Base-by-base conservation (phyloP, 2,888 invertebrate species). In the Rhagium mordax region DNA sequence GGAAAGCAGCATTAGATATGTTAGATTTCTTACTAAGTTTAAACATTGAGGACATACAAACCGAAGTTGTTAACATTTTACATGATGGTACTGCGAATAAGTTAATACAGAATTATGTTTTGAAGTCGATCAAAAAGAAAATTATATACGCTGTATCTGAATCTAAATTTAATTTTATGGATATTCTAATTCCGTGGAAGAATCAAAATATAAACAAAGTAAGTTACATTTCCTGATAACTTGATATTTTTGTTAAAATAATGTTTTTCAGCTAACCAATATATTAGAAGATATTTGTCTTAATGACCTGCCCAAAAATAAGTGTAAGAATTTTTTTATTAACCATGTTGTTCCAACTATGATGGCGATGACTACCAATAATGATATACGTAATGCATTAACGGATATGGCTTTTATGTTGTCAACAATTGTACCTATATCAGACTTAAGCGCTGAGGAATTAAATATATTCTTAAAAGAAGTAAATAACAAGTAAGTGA, bases 341-440 rank as follows among this genome's bases (percentile, higher is more conserved):
- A 60, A 68, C 5, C 62, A 72, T 47, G 68, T 83, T 21, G 70
- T 82, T 47, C 79, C 79, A 29, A 47, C 64, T 21, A 77, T 82
- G 75, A 79, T 82, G 72, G 60, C 70, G 3, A 15, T 68, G 41
- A 62, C 70, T 64, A 74, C 71, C 59, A 64, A 75, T 20, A 47
- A 69, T 53, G 62, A 70, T 2, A 64, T 77, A 51, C 74, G 79
- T 59, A 74, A 75, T 27, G 48, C 57, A 7, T 57, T 76, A 8
- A 72, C 79, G 16, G 79, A 81, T 41, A 70, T 81, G 53, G 81
- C 74, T 21, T 75, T 80, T 59, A 65, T 62, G 47, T 59, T 83
- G 21, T 78, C 78, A 7, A 29, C 70, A 20, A 60, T 72, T n/a
- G 59, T 77, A 48, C 71, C 77, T 41, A 76, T 79, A 41, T 62